These are phyloP conservation scores for Craniophora ligustri DNA, from an alignment of 2,888 invertebrate species.

Conservation along the genomic window DNA sequence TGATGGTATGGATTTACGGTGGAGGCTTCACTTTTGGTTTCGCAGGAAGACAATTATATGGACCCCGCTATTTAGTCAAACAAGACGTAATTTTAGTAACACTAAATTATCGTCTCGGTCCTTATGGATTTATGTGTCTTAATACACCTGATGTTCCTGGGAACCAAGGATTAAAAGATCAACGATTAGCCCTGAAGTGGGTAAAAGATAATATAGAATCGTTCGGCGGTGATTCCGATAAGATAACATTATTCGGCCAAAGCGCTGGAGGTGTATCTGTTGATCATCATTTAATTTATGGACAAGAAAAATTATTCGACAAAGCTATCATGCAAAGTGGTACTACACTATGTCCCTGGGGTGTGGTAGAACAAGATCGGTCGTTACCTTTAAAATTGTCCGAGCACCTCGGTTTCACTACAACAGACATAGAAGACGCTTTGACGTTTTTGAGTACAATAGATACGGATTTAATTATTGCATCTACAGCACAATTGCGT, in stretches of 20 bases:
- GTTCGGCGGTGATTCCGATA: conserved; percentile 67
- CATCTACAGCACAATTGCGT: conserved; percentile 45
- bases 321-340: conserved; percentile 70
- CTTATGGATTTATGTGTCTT: conserved; percentile 74
- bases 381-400: conserved; percentile 60
- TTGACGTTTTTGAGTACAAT: conserved; percentile 60
- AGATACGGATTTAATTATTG: conserved; percentile 59
- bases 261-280: conserved; percentile 69
- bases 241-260: conserved; percentile 69
- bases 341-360: conserved; percentile 47
- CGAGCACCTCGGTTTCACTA: conserved; percentile 56
- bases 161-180: conserved; percentile 73
- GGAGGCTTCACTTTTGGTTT: conserved; percentile 60
- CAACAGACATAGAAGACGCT: conserved; percentile 57
- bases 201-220: conserved; percentile 67
- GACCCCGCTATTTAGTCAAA: conserved; percentile 63
- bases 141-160: conserved; percentile 66
- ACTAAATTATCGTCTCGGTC: conserved; percentile 69
- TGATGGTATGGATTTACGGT: conserved; percentile 69
- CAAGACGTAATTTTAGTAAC: conserved; percentile 69
- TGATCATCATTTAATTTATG: conserved; percentile 63
- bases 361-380: conserved; percentile 50
- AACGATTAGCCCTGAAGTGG: conserved; percentile 68
- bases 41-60: conserved; percentile 55
- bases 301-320: conserved; percentile 62